These are phyloP conservation scores for Furcifer pardalis DNA, from an alignment of 2,797 vertebrate species.

Conservation along the genomic window DNA sequence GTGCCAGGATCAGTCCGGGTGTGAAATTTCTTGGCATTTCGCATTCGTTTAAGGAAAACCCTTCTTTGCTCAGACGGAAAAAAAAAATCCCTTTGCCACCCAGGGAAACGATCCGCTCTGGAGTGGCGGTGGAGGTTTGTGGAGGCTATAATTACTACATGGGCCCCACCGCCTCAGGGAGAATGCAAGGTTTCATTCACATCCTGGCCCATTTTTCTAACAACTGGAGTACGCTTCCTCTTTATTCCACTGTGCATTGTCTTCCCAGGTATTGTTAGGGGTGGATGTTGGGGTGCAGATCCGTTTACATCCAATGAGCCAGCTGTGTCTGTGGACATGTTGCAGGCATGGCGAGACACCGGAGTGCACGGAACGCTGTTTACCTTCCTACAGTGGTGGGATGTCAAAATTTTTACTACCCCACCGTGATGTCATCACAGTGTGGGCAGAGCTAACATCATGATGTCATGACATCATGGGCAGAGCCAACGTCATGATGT, in stretches of 20 bases:
- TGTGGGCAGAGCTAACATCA: no score
- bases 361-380: no score
- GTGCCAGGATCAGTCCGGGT: slow-evolving; percentile 59
- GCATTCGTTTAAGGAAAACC: slow-evolving; percentile 59
- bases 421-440: no score
- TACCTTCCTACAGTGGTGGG: no score
- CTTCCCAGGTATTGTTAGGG: no score
- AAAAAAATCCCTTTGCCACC: slow-evolving; percentile 46
- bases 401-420: no score
- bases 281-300: background rate
- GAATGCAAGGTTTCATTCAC: background rate
- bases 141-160: fast-evolving
- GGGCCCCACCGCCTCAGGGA: background rate
- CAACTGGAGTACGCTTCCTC: background rate
- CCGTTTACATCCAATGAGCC: no score
- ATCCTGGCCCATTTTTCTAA: no score
- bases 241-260: background rate
- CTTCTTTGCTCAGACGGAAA: slow-evolving; percentile 48
- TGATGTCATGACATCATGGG: no score
- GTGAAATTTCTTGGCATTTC: slow-evolving; percentile 66
- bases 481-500: no score
- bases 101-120: background rate
- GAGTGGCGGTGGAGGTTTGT: slow-evolving; percentile 22
- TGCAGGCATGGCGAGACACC: no score
- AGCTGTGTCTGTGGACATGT: no score